These are phyloP conservation scores for Megaustenia siamemsis DNA, from an alignment of 2,888 invertebrate species.

Conservation along the genomic window DNA sequence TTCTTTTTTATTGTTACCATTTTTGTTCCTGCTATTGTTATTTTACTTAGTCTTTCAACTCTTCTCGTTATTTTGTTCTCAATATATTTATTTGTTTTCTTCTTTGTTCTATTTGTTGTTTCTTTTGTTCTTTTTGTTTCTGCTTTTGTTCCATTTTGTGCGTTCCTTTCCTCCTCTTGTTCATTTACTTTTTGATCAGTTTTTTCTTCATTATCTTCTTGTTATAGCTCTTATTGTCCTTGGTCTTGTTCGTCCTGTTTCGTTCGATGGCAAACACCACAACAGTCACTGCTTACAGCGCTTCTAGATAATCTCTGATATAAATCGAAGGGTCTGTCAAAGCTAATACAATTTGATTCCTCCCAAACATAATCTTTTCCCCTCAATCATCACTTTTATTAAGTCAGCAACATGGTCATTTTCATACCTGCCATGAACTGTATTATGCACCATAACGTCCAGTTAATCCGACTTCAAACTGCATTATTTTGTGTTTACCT, in stretches of 20 bases:
- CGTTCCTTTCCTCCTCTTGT: neutral
- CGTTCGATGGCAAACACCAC: neutral
- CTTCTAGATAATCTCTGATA: no score
- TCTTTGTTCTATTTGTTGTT: neutral
- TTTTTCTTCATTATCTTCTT: neutral
- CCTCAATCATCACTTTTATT: no score
- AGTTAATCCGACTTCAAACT: no score
- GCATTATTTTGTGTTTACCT: no score
- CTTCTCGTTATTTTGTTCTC: neutral
- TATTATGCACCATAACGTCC: no score
- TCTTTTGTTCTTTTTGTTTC: no score
- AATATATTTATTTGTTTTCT: neutral
- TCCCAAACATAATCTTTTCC: no score
- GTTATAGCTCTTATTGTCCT: neutral
- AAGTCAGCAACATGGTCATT: no score
- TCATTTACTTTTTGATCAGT: neutral
- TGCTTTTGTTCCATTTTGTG: neutral
- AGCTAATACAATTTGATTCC: no score
- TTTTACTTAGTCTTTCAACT: neutral
- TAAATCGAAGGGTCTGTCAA: no score
- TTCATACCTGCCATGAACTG: no score
- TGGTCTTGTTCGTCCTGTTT: neutral
- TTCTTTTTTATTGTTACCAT: neutral
- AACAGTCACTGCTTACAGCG: no score
- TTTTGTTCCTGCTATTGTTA: neutral